phyloP scores from a whole-genome alignment of 2,888 invertebrate genomes.

The Disparrhopalites patrizii region DNA sequence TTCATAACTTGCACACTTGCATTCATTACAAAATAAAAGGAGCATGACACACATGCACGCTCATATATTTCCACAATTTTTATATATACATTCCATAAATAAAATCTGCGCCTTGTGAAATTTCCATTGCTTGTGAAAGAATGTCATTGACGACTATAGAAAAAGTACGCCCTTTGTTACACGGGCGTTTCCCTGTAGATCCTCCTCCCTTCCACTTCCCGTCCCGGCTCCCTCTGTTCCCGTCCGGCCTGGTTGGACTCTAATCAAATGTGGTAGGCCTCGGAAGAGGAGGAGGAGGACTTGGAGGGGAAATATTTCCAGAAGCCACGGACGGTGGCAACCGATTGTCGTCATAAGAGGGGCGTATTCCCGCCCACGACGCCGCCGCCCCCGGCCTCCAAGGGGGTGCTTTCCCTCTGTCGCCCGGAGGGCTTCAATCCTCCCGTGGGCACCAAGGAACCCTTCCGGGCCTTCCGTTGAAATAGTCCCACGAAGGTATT shows the following conservation, averaged over 20 bases:
- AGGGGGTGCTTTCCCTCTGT: constrained; percentile 29
- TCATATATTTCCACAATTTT: too few species aligned
- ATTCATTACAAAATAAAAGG: too few species aligned
- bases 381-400: constrained; percentile 30
- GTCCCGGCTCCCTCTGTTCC: neutral
- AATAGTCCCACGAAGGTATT: constrained; percentile 65
- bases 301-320: constrained; percentile 36
- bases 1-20: too few species aligned
- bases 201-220: neutral
- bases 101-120: too few species aligned
- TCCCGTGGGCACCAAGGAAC: constrained; percentile 22
- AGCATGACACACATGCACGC: too few species aligned
- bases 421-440: constrained; percentile 31
- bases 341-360: constrained; percentile 33
- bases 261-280: constrained; percentile 27
- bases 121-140: too few species aligned
- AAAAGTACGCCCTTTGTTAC: too few species aligned
- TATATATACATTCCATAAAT: too few species aligned
- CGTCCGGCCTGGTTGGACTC: constrained; percentile 7
- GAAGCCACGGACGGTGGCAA: constrained; percentile 30
- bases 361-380: constrained; percentile 36
- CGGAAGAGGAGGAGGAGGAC: constrained; percentile 16
- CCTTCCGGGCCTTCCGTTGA: constrained; percentile 42
- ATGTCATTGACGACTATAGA: too few species aligned
- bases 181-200: neutral